Percentiles rank a stretch among this genome's conserved stretches.
Conservation (phyloP, 2,888 invertebrate genomes). For the Mesopsocus fuscifrons region DNA sequence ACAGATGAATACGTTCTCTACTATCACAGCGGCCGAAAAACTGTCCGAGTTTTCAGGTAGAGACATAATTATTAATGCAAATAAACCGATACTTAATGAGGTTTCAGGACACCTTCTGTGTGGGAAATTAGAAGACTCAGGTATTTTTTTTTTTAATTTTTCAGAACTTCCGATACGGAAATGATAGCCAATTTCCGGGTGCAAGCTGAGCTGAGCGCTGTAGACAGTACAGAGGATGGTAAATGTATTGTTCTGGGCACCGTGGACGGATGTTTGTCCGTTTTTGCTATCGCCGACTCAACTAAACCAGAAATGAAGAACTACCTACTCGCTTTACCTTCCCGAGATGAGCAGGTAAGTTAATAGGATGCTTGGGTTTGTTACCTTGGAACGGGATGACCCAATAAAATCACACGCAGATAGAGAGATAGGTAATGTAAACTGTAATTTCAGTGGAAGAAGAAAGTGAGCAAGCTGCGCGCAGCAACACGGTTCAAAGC, state of each 20-base stretch:
- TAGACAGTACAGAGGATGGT: constrained; percentile 71
- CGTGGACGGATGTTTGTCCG: constrained; percentile 83
- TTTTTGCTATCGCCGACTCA: constrained; percentile 63
- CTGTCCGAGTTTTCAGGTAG: constrained; percentile 79
- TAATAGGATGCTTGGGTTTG: too few relatives aligned
- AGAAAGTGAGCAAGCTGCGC: constrained; percentile 41
- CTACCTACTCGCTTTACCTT: constrained; percentile 44
- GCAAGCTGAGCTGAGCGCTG: constrained; percentile 72
- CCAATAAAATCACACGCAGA: too few relatives aligned
- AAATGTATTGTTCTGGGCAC: constrained; percentile 71
- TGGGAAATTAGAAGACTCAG: too few relatives aligned
- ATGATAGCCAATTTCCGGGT: constrained; percentile 85
- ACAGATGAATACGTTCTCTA: constrained; percentile 91
- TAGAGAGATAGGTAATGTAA: too few relatives aligned
- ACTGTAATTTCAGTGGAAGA: constrained; percentile 38
- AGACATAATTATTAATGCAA: too few relatives aligned
- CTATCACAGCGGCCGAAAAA: constrained; percentile 90
- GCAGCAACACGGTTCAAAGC: constrained; percentile 47
- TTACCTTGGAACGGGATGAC: too few relatives aligned
- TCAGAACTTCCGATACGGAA: constrained; percentile 69
- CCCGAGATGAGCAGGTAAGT: constrained; percentile 43
- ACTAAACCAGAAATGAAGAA: constrained; percentile 41
- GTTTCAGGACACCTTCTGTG: too few relatives aligned
- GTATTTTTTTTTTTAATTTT: too few relatives aligned
- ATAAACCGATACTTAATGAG: too few relatives aligned